phyloP scores from a whole-genome alignment of 2,113 vertebrate species.

The Echinops telfairi region DNA sequence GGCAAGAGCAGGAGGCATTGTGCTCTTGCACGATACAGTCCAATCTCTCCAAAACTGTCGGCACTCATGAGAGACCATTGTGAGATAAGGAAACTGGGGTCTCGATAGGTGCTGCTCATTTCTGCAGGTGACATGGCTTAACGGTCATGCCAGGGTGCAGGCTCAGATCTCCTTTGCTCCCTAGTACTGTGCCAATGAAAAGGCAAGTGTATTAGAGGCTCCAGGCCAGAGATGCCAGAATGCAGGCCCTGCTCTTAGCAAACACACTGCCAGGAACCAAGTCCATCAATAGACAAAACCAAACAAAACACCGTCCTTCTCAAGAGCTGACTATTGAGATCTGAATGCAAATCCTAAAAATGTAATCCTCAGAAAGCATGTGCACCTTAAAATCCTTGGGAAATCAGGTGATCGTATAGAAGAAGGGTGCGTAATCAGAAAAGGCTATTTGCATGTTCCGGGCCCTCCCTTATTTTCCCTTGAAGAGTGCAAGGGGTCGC shows the following conservation, averaged over 20 bases:
- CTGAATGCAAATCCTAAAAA: background rate
- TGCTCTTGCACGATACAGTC: background rate
- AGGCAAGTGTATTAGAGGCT: background rate
- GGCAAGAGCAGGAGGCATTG: too few species aligned
- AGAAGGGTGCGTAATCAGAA: background rate
- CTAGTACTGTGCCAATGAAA: too few species aligned
- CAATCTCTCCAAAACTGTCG: background rate
- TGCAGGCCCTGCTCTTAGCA: background rate
- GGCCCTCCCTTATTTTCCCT: background rate
- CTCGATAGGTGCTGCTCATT: background rate
- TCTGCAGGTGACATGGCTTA: background rate
- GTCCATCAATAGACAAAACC: too few species aligned
- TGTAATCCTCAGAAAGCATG: background rate
- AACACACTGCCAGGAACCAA: background rate
- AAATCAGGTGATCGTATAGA: background rate
- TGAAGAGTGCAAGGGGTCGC: background rate
- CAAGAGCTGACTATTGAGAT: background rate
- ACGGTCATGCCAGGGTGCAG: rapidly evolving
- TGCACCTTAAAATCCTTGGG: background rate
- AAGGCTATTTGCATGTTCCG: background rate
- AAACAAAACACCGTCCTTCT: background rate
- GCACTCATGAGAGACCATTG: background rate
- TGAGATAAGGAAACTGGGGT: background rate
- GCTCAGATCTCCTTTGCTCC: background rate
- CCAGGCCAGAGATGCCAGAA: background rate